A percentile compares a stretch with the other conserved stretches of the same genome.
phyloP scores from a whole-genome alignment of 2,888 invertebrate species.

The Hecatera dysodea region DNA sequence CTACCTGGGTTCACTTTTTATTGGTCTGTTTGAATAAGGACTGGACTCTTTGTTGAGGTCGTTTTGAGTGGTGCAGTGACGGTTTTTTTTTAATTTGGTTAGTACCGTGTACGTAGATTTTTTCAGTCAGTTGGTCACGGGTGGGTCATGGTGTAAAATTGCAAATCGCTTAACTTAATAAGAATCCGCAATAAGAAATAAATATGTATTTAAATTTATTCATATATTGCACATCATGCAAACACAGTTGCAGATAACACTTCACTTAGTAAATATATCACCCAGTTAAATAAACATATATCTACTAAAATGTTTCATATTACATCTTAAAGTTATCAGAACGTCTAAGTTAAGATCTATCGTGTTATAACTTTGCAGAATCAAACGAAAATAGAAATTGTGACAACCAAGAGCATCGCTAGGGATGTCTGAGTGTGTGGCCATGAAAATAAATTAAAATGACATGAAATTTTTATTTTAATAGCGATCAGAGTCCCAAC shows the following conservation, averaged over 20 bases:
- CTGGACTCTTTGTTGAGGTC: neutral
- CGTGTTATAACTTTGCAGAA: conserved; percentile 31
- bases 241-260: neutral
- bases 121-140: no score
- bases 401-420: conserved; percentile 39
- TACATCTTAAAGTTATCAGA: conserved; percentile 6
- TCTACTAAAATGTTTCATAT: neutral
- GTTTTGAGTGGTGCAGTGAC: neutral
- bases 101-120: no score
- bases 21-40: conserved; percentile 29
- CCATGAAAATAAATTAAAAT: conserved; percentile 42
- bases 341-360: conserved; percentile 21
- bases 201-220: no score
- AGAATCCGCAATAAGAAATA: no score
- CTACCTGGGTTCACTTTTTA: conserved; percentile 48
- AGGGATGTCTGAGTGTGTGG: conserved; percentile 36
- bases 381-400: conserved; percentile 54
- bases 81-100: no score
- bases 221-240: neutral
- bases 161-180: no score
- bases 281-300: neutral
- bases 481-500: no score
- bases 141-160: no score
- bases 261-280: no score
- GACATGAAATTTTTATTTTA: neutral